Evolutionary conservation across 30 jellyfish, hydroid and myxozoan species (phyloP).

Genomic region (Aurelia aurita complex sp. Pacific): DNA sequence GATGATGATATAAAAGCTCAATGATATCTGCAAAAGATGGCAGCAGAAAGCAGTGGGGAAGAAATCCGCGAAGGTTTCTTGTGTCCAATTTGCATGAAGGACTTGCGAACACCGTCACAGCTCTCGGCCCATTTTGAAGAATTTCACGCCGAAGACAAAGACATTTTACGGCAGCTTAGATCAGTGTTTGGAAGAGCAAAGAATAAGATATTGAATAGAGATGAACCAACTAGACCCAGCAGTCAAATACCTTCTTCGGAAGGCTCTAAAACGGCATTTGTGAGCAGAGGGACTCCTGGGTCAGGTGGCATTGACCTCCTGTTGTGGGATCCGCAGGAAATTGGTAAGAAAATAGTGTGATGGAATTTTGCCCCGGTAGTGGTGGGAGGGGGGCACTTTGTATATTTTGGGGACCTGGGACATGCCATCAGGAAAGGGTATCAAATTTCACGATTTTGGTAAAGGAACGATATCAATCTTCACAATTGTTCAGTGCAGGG

Average conservation of each 20-base stretch:
- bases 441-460: too few species aligned
- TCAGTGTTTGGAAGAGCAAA: constrained; percentile 94
- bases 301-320: constrained; percentile 92
- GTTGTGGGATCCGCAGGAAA: constrained; percentile 84
- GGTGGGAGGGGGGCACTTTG: too few species aligned
- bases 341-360: constrained; percentile 54
- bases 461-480: too few species aligned
- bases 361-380: neutral
- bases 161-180: constrained; percentile 76
- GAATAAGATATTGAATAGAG: constrained; percentile 72
- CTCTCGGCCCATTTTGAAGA: constrained; percentile 89
- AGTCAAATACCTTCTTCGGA: neutral
- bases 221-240: constrained; percentile 25
- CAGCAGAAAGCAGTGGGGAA: constrained; percentile 56
- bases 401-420: too few species aligned
- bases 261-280: neutral
- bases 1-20: too few species aligned
- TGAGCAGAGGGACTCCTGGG: constrained; percentile 90
- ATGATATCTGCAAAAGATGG: constrained; percentile 12
- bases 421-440: too few species aligned
- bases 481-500: too few species aligned
- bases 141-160: constrained; percentile 80
- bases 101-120: constrained; percentile 79
- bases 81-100: constrained; percentile 95
- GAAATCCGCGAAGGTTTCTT: constrained; percentile 85